Conservation (phyloP, 2,113 vertebrate genomes). For the Gallinago jamesoni region DNA sequence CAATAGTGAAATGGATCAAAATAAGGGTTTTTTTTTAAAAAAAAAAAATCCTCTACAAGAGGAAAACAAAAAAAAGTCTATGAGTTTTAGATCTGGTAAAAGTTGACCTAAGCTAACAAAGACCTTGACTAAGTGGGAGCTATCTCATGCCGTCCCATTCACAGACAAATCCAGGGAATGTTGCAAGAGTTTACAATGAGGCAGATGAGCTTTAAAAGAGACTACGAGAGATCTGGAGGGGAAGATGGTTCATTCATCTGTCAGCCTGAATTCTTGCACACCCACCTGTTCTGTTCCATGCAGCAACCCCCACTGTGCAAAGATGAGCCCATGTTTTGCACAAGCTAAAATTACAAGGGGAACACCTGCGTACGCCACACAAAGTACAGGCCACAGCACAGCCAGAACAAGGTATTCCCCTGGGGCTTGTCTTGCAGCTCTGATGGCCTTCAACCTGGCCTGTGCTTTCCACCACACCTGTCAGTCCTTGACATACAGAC, state of each 20-base stretch:
- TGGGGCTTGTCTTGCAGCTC: background rate
- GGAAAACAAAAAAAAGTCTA: background rate
- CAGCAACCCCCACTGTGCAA: background rate
- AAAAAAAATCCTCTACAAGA: background rate
- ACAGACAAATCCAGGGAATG: background rate
- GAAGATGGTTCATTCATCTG: background rate
- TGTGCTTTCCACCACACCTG: background rate
- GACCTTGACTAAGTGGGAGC: background rate
- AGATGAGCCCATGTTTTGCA: background rate
- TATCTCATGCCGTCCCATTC: background rate
- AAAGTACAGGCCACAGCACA: background rate
- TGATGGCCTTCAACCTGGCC: background rate
- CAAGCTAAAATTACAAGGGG: slow-evolving; percentile 29
- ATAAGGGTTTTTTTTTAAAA: background rate
- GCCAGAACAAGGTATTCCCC: background rate
- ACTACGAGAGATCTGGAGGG: background rate
- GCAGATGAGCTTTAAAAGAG: background rate
- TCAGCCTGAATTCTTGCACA: background rate
- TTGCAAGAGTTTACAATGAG: background rate
- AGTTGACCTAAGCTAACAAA: background rate
- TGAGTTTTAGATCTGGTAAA: background rate
- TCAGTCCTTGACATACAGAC: background rate
- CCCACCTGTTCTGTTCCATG: slow-evolving; percentile 21
- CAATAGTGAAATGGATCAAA: background rate
- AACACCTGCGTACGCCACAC: slow-evolving; percentile 31